Base-by-base conservation (phyloP, 1,140 invertebrate species). In the Temnothorax longispinosus region DNA sequence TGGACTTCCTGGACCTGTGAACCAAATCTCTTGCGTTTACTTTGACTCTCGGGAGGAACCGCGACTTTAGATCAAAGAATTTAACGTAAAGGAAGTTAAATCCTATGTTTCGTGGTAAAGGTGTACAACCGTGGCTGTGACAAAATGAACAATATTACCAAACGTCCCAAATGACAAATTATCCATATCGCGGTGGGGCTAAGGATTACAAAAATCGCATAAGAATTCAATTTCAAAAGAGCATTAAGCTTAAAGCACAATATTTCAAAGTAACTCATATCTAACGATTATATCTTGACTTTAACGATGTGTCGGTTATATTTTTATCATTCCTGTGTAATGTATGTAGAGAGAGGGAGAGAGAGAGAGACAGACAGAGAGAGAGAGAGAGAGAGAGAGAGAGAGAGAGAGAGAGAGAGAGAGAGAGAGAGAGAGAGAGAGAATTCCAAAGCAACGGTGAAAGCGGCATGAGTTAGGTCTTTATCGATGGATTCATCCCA, bases 381-480 rank as follows among this genome's bases (percentile, higher is more conserved):
- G 21, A 72, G 27, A 56, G 77, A 21, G 18, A 21, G n/a, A 3
- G 4, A 18, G 0, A 13, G 54, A 18, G 18, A 50, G 8, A 27
- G 27, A 27, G 27, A 27, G 27, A 27, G 38, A 21, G 35, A 47
- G 11, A 60, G 5, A 44, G n/a, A 41, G 18, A 18, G 3, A 10
- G 3, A n/a, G 2, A 10, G 3, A 13, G 47, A 15, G n/a, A n/a
- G n/a, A n/a, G n/a, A n/a, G n/a, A n/a, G n/a, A 50, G 38, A 65
- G 44, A 44, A 67, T 77, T 11, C 41, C 50, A 52, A 50, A 65
- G 50, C 76, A 56, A 87, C 5, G 75, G 87, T 82, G 89, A 90
- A 90, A 90, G 88, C 81, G 47, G 15, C 88, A 72, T 74, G 69
- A 71, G 41, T 58, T n/a, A 64, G 71, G 65, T 77, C 88, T 76